Conservation (phyloP, 2,888 invertebrate genomes). For the Agrotis segetum region DNA sequence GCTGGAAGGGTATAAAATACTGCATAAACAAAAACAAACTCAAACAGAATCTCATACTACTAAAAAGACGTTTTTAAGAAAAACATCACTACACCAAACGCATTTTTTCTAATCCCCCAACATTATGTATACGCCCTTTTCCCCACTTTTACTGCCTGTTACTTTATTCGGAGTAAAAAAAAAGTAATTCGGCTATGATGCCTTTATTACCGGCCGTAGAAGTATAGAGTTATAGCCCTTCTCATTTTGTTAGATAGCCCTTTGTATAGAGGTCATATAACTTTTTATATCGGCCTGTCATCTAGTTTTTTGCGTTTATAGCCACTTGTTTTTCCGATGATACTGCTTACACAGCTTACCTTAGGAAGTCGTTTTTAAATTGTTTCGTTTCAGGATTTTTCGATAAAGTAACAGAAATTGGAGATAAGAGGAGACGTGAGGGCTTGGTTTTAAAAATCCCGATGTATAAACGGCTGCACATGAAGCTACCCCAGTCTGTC, state of each 20-base stretch:
- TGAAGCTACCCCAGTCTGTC: no score
- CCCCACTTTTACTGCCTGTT: constrained; percentile 70
- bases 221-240: constrained; percentile 76
- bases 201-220: constrained; percentile 77
- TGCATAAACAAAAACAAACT: constrained; percentile 3
- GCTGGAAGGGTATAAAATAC: not conserved
- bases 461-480: no score
- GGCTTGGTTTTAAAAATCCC: no score
- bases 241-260: constrained; percentile 74
- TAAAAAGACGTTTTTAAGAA: constrained; percentile 32
- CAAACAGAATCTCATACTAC: constrained; percentile 5
- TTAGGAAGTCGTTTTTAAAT: not conserved
- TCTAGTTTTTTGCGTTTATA: constrained; percentile 57
- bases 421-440: no score
- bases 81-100: constrained; percentile 54
- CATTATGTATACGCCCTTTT: constrained; percentile 66
- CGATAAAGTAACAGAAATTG: no score
- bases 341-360: constrained; percentile 53
- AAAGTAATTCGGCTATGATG: constrained; percentile 80
- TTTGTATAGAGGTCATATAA: constrained; percentile 71
- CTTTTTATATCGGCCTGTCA: constrained; percentile 66
- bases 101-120: constrained; percentile 60
- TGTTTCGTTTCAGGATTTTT: not conserved
- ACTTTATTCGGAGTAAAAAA: constrained; percentile 74
- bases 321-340: constrained; percentile 48